These are phyloP conservation scores for Fregata magnificens DNA, from an alignment of 2,113 vertebrate species.

Conservation along the genomic window DNA sequence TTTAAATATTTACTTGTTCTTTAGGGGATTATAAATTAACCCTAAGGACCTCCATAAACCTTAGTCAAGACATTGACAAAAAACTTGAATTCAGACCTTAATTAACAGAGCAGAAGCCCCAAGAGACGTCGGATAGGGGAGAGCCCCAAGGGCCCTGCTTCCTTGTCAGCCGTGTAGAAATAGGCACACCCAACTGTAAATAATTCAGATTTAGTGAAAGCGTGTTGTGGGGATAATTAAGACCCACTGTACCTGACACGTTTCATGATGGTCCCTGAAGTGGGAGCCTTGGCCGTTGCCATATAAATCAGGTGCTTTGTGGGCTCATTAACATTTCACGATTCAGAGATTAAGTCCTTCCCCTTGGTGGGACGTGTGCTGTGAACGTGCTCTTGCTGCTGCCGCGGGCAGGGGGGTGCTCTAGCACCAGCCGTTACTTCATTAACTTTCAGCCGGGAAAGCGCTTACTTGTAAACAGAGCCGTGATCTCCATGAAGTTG, in stretches of 20 bases:
- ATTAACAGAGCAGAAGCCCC: neutral
- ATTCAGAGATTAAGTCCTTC: neutral
- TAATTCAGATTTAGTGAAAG: neutral
- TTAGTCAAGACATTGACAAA: neutral
- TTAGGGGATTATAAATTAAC: conserved; percentile 42
- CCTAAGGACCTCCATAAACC: conserved; percentile 21
- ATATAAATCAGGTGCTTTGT: neutral
- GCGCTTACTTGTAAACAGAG: neutral
- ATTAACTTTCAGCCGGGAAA: neutral
- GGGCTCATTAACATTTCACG: neutral
- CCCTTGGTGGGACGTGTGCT: neutral
- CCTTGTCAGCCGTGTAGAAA: neutral
- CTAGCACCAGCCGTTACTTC: neutral
- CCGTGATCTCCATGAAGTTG: fast-evolving
- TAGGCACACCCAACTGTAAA: neutral
- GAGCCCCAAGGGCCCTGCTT: neutral
- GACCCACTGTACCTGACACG: neutral
- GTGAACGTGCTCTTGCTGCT: neutral
- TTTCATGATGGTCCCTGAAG: neutral
- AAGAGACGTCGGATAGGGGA: neutral
- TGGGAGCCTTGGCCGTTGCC: neutral
- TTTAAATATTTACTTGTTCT: conserved; percentile 58
- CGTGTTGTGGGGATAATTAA: neutral
- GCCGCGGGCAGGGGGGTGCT: neutral
- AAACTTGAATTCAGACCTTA: neutral